These are phyloP conservation scores for Argyresthia goedartella DNA, from an alignment of 2,888 invertebrate genomes.

Conservation along the genomic window DNA sequence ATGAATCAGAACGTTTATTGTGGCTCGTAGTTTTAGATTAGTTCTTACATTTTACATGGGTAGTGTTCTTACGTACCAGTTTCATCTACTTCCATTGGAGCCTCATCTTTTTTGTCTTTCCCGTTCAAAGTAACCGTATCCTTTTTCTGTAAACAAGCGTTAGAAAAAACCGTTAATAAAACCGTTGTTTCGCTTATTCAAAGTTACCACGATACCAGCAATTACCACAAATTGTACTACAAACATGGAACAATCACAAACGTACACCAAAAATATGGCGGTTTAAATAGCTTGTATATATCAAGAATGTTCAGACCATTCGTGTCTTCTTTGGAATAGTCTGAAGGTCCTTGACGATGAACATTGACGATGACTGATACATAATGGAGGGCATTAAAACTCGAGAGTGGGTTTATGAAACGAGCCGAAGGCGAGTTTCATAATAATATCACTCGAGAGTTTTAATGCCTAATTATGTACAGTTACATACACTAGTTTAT, in stretches of 20 bases:
- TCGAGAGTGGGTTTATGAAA: too few species aligned
- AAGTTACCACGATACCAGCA: neutral
- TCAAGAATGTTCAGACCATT: too few species aligned
- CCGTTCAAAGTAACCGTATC: constrained; percentile 32
- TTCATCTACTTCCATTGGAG: constrained; percentile 56
- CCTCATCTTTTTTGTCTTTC: constrained; percentile 42
- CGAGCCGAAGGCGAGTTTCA: too few species aligned
- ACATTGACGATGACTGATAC: too few species aligned
- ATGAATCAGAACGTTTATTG: neutral
- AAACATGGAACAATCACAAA: neutral
- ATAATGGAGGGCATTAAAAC: too few species aligned
- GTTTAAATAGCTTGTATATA: neutral
- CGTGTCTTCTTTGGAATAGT: too few species aligned
- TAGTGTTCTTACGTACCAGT: constrained; percentile 31
- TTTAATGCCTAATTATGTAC: too few species aligned
- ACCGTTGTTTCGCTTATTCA: neutral
- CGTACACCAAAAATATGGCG: neutral
- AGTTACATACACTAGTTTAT: too few species aligned
- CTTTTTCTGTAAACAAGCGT: constrained; percentile 38
- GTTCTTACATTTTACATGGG: neutral
- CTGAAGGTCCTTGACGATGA: too few species aligned
- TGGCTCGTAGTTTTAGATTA: too few species aligned
- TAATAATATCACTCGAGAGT: too few species aligned
- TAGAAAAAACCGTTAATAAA: neutral
- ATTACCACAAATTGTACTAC: neutral